Evolutionary conservation across 1,140 invertebrate genomes (phyloP).

Genomic region (Brachionus asplanchnoidis): DNA sequence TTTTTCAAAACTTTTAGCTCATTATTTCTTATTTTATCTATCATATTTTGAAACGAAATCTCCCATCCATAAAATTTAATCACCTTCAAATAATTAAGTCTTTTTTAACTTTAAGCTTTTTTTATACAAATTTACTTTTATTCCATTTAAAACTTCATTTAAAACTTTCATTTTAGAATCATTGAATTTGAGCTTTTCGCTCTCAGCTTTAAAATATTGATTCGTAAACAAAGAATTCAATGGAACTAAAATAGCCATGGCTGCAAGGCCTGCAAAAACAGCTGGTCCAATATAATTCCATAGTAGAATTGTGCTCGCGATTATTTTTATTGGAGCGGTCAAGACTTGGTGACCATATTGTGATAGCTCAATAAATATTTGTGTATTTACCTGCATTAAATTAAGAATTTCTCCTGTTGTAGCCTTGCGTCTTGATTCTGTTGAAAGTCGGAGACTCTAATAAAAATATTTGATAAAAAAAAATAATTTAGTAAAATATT

Average conservation of each 20-base stretch:
- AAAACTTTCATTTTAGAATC: constrained; percentile 61
- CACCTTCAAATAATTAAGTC: constrained; percentile 38
- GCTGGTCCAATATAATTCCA: constrained; percentile 67
- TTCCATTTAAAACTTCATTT: constrained; percentile 57
- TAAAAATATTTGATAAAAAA: not conserved
- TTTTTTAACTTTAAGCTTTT: too few relatives aligned
- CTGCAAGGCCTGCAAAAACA: constrained; percentile 56
- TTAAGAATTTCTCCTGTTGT: constrained; percentile 64
- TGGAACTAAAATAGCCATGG: constrained; percentile 58
- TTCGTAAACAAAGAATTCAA: constrained; percentile 81
- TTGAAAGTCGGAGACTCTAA: constrained; percentile 42
- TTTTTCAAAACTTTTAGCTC: constrained; percentile 59
- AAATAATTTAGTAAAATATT: not conserved
- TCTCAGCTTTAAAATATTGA: constrained; percentile 63
- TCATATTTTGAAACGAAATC: constrained; percentile 57
- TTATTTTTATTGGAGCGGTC: constrained; percentile 89
- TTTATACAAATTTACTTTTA: constrained; percentile 50
- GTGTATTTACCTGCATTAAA: constrained; percentile 62
- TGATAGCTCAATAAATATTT: constrained; percentile 58
- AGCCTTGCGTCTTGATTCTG: constrained; percentile 52
- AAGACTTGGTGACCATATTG: constrained; percentile 88
- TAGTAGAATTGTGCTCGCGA: constrained; percentile 76
- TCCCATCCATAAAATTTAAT: constrained; percentile 56
- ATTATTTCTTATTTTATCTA: constrained; percentile 51
- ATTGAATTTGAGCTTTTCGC: constrained; percentile 58